These are phyloP conservation scores for Anguilla megastoma DNA, from an alignment of 2,797 vertebrate species.

Conservation along the genomic window DNA sequence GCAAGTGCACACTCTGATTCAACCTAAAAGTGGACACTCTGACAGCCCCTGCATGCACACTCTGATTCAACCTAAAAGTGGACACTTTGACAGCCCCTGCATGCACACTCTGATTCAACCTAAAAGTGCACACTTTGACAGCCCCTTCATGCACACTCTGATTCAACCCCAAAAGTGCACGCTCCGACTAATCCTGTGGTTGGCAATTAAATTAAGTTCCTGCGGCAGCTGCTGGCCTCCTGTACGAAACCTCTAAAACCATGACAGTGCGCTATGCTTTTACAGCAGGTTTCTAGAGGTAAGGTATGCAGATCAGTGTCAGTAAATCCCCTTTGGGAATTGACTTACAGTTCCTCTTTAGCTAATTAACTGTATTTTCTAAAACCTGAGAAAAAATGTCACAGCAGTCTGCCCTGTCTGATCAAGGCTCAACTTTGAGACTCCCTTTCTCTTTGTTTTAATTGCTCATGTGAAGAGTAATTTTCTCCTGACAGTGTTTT, in stretches of 20 bases:
- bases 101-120: no score
- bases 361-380: not conserved
- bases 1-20: not conserved
- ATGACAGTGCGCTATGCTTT: not conserved
- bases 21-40: not conserved
- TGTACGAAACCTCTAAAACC: not conserved
- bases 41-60: not conserved
- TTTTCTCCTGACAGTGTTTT: not conserved
- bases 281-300: not conserved
- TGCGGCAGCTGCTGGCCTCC: not conserved
- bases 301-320: not conserved
- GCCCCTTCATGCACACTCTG: no score
- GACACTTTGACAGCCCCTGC: no score
- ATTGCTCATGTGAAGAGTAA: not conserved
- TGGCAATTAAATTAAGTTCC: not conserved
- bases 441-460: not conserved
- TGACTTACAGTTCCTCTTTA: not conserved
- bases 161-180: no score
- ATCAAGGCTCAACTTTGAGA: not conserved
- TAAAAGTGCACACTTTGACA: no score
- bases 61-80: not conserved
- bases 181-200: no score
- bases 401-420: not conserved
- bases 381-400: conserved; percentile 2
- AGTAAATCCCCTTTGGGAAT: not conserved